These are phyloP conservation scores for Vireo griseus DNA, from an alignment of 2,797 vertebrate species.

Conservation along the genomic window DNA sequence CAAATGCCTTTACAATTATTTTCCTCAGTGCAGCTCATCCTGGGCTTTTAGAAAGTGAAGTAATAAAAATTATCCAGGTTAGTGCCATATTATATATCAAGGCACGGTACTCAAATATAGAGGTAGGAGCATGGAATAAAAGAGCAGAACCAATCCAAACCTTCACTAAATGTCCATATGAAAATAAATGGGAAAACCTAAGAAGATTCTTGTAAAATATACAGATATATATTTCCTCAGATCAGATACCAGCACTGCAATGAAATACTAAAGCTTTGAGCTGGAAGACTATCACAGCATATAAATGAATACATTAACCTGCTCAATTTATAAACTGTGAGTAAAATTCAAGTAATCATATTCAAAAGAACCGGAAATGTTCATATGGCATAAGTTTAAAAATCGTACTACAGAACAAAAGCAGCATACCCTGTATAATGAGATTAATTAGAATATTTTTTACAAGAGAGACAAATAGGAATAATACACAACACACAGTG, in stretches of 20 bases:
- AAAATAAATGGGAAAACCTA: neutral
- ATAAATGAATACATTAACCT: constrained; percentile 25
- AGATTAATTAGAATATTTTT: neutral
- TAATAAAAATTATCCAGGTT: neutral
- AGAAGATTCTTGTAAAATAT: neutral
- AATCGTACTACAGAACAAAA: neutral
- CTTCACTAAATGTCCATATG: neutral
- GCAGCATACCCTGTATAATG: neutral
- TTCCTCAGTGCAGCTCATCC: neutral
- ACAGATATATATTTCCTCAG: neutral
- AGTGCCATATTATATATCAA: neutral
- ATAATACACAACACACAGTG: neutral
- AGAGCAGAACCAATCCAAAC: neutral
- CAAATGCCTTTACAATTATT: neutral
- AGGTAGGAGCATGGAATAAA: neutral
- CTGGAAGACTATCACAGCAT: neutral
- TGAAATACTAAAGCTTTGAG: constrained; percentile 24
- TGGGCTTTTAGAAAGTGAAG: neutral
- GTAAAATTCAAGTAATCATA: constrained; percentile 1
- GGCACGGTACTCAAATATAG: neutral
- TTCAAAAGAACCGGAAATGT: neutral
- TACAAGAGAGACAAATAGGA: neutral
- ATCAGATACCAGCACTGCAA: neutral
- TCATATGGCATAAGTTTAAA: neutral
- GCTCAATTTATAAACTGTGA: neutral